Percentiles rank a stretch among this genome's conserved stretches.
These are phyloP conservation scores for Corythucha ciliata DNA, from an alignment of 2,888 invertebrate genomes.

Conservation along the genomic window DNA sequence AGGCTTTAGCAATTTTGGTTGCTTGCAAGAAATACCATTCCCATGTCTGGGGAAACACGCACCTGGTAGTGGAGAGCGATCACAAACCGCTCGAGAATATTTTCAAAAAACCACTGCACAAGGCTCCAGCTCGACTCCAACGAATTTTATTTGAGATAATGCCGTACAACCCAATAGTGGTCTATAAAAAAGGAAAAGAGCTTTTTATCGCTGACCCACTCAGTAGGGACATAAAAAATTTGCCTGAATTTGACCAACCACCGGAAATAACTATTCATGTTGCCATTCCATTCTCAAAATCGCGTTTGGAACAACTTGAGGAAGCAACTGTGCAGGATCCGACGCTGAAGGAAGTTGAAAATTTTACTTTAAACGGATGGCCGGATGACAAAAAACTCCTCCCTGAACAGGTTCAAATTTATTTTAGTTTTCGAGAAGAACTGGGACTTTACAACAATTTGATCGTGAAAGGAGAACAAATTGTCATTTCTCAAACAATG, in stretches of 20 bases:
- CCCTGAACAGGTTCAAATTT: conserved; percentile 1
- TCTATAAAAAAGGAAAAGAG: conserved; percentile 11
- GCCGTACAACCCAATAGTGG: conserved; percentile 9
- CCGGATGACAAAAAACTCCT: conserved; percentile 1
- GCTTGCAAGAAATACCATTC: conserved; percentile 38
- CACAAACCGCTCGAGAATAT: conserved; percentile 12
- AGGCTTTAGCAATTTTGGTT: conserved; percentile 37
- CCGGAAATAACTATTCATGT: conserved; percentile 15
- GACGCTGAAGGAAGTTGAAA: neutral
- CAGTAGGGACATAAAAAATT: conserved; percentile 9
- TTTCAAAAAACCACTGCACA: conserved; percentile 11
- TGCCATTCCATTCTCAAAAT: conserved; percentile 11
- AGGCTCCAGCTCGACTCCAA: conserved; percentile 5
- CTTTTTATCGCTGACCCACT: conserved; percentile 11
- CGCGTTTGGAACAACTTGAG: neutral
- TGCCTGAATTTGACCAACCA: neutral
- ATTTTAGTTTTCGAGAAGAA: conserved; percentile 18
- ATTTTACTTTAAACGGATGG: conserved; percentile 8
- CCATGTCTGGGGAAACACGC: conserved; percentile 36
- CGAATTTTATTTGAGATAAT: conserved; percentile 9
- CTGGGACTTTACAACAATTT: conserved; percentile 9
- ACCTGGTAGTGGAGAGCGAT: conserved; percentile 5
- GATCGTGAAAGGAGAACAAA: conserved; percentile 15
- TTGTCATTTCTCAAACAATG: conserved; percentile 9
- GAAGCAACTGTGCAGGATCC: neutral